Evolutionary conservation across 2,888 invertebrate species (phyloP), one percentile per base, ranked within the genome.

Genomic region (Epinotia ramella): DNA sequence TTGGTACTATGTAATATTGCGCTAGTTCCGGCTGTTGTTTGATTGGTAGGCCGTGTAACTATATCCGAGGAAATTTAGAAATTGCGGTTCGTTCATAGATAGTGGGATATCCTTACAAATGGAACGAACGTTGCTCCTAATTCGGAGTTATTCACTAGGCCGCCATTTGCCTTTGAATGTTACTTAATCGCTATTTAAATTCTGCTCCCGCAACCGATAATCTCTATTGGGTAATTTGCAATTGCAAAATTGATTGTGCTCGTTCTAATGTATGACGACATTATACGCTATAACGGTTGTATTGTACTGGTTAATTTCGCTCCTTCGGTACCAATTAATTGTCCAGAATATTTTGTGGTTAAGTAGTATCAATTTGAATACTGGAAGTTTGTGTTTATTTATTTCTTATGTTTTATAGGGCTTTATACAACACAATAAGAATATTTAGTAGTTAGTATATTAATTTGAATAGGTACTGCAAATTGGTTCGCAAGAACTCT

Each of bases 201-300:
- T 74, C 69, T 59, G 59, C 33, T 74, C 64, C 57, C 49, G 74
- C n/a, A 65, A 12, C 69, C 57, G 69, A 59, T 74, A 74, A 63
- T 74, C 67, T 67, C 67, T 67, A 67, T 73, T 73, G 64, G 74
- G 69, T 69, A 74, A 70, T 74, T 74, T 69, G 64, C 49, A 74
- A 74, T 59, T 59, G 64, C 68, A 64, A 64, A 69, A 74, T 74
- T 57, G 64, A 59, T 74, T 59, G 69, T 67, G 49, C 65, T 73
- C 24, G 33, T 65, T 65, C 59, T 46, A 73, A 57, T 49, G 49
- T 57, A 9, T 69, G 68, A 57, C 16, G 44, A 57, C 33, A 68
- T 44, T 68, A 49, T 60, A 40, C 33, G 28, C 20, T 33, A 66
- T 28, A 28, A n/a, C 66, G 57, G 68, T 57, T 44, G 44, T 24